These are phyloP conservation scores for Anomalospiza imberbis DNA, from an alignment of 2,797 vertebrate species.

Conservation along the genomic window DNA sequence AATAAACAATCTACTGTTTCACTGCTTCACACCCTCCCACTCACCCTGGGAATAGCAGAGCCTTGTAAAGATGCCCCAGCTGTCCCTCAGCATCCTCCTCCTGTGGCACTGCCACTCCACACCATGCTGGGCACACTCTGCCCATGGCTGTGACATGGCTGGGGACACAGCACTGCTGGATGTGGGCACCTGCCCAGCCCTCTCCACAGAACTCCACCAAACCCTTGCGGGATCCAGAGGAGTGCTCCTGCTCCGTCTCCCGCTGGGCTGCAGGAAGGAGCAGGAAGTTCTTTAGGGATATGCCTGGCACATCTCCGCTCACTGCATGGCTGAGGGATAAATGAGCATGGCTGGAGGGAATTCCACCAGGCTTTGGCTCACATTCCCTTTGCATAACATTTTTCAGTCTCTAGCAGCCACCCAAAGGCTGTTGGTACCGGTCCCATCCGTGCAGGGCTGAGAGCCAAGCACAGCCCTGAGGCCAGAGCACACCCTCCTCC, in stretches of 20 bases:
- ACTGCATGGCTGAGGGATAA: background rate
- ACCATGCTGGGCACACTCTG: background rate
- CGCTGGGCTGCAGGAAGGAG: too few relatives aligned
- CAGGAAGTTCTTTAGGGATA: background rate
- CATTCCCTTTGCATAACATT: background rate
- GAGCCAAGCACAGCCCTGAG: background rate
- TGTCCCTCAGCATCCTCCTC: background rate
- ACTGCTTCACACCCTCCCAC: background rate
- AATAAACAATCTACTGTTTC: background rate
- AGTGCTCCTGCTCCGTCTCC: background rate
- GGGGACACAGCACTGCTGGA: background rate
- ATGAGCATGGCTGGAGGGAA: background rate
- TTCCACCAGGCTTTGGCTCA: background rate
- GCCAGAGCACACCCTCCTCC: background rate
- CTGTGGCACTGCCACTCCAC: background rate
- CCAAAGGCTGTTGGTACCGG: background rate
- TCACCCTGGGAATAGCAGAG: background rate
- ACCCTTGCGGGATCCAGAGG: background rate
- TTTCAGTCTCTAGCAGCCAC: background rate
- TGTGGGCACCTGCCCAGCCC: background rate
- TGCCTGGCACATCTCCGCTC: background rate
- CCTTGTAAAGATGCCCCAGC: background rate
- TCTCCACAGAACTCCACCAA: background rate
- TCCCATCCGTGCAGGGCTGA: accelerated
- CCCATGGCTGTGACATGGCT: background rate